Evolutionary conservation across 1,140 invertebrate genomes (phyloP).

Genomic region (Macrobrachium rosenbergii): DNA sequence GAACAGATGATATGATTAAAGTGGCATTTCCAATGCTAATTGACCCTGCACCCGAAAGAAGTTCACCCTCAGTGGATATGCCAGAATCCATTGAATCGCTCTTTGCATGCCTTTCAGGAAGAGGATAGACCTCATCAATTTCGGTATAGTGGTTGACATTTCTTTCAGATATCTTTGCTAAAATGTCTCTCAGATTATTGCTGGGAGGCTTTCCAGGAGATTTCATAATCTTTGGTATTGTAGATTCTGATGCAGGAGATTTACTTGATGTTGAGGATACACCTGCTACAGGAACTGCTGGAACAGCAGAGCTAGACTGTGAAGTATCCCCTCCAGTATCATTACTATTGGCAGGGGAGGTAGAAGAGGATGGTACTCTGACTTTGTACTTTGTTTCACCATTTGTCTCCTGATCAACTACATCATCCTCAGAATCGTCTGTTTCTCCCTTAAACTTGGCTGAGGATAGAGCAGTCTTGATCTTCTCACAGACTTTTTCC

Average conservation of each 20-base stretch:
- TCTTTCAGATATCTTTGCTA: neutral
- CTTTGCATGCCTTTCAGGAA: conserved; percentile 56
- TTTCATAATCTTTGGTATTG: conserved; percentile 38
- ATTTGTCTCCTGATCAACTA: conserved; percentile 34
- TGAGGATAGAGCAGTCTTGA: conserved; percentile 65
- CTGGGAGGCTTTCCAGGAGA: neutral
- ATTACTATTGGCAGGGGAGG: neutral
- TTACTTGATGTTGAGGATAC: neutral
- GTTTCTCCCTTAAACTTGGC: conserved; percentile 65
- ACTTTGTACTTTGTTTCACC: conserved; percentile 18
- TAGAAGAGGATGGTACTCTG: conserved; percentile 15
- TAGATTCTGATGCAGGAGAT: conserved; percentile 6
- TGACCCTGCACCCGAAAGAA: conserved; percentile 36
- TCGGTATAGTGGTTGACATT: neutral
- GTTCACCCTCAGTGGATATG: conserved; percentile 56
- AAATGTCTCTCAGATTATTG: conserved; percentile 2
- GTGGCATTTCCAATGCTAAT: neutral
- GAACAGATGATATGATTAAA: neutral
- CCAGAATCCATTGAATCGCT: conserved; percentile 64
- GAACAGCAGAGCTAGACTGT: neutral
- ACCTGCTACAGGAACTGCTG: neutral
- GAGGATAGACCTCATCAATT: conserved; percentile 21
- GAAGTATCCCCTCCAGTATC: neutral
- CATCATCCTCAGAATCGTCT: conserved; percentile 62
- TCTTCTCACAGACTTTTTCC: conserved; percentile 65